Evolutionary conservation across 2,113 vertebrate genomes (phyloP).

Genomic region (Hylia prasina): DNA sequence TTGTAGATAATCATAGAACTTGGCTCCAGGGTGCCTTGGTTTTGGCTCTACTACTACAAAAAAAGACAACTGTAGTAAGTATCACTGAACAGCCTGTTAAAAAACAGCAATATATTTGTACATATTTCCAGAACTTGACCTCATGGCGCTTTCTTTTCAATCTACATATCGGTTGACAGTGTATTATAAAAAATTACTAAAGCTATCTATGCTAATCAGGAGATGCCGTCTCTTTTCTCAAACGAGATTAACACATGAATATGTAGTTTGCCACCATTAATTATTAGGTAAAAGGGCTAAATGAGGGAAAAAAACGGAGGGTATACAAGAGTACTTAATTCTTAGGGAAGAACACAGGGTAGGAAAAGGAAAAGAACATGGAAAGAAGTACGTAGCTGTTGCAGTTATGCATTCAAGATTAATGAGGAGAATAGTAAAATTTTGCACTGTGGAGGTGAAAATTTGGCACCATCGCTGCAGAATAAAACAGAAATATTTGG

Average conservation of each 20-base stretch:
- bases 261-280: not conserved
- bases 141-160: not conserved
- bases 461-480: not conserved
- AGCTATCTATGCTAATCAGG: not conserved
- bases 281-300: not conserved
- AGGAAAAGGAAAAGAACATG: not conserved
- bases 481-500: not conserved
- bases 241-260: not conserved
- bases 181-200: not conserved
- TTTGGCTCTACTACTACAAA: not conserved
- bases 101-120: not conserved
- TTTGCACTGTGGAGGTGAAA: not conserved
- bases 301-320: not conserved
- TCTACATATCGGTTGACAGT: not conserved
- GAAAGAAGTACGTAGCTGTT: not conserved
- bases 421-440: not conserved
- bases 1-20: not conserved
- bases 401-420: not conserved
- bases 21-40: not conserved
- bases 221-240: not conserved
- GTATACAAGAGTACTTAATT: not conserved
- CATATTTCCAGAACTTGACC: not conserved
- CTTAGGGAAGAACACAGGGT: not conserved
- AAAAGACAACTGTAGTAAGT: not conserved
- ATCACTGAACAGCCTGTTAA: not conserved